These are phyloP conservation scores for Platycnemis pennipes DNA, from an alignment of 2,888 invertebrate genomes.

Conservation along the genomic window DNA sequence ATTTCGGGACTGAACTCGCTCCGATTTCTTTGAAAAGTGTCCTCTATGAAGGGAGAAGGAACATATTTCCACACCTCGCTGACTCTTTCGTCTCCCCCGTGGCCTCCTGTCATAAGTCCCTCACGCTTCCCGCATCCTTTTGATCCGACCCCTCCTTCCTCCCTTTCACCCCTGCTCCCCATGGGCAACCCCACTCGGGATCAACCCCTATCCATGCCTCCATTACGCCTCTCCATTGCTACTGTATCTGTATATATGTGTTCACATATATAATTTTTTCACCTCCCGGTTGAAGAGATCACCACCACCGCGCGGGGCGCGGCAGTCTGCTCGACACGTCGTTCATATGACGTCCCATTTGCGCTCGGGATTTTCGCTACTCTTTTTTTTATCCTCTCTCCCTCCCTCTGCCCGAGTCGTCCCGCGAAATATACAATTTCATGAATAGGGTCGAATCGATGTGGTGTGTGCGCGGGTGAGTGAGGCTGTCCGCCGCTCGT, in stretches of 20 bases:
- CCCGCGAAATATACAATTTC: slow-evolving; percentile 54
- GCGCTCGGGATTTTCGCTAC: neutral
- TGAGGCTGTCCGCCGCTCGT: slow-evolving; percentile 36
- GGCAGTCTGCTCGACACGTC: slow-evolving; percentile 58
- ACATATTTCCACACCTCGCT: neutral
- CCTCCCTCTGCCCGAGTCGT: neutral
- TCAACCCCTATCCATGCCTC: too few relatives aligned
- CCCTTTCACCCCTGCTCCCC: neutral
- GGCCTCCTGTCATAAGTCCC: neutral
- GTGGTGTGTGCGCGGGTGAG: neutral
- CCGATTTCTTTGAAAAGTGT: slow-evolving; percentile 17
- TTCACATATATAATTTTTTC: neutral
- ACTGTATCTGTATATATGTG: neutral
- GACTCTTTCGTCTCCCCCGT: neutral
- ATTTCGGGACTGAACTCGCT: neutral
- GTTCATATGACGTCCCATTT: slow-evolving; percentile 30
- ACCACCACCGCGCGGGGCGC: neutral
- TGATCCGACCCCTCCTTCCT: neutral
- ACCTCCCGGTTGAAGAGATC: slow-evolving; percentile 26
- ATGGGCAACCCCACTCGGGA: too few relatives aligned
- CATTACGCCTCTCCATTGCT: too few relatives aligned
- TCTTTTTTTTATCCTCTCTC: neutral
- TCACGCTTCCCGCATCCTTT: neutral
- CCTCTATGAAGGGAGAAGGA: neutral
- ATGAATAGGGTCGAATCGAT: slow-evolving; percentile 37